phyloP scores from a whole-genome alignment of 2,797 vertebrate species.

The Sebastes cheni region DNA sequence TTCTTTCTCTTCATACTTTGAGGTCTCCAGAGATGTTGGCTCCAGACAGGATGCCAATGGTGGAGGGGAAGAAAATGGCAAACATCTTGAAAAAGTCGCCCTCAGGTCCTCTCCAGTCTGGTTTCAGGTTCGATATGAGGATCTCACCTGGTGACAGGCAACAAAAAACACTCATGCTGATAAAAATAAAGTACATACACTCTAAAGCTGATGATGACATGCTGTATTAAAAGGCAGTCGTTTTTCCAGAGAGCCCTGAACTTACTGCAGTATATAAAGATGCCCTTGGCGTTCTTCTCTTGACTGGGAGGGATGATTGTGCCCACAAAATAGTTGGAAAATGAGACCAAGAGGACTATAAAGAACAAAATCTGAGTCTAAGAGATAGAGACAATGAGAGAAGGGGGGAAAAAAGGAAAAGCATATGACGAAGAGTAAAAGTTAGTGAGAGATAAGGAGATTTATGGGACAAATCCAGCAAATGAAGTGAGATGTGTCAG shows the following conservation, averaged over 20 bases:
- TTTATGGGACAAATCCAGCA: accelerated
- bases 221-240: background rate
- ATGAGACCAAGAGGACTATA: constrained; percentile 76
- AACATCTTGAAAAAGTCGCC: constrained; percentile 82
- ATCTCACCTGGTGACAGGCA: constrained; percentile 69
- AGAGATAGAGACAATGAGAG: background rate
- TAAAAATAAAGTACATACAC: background rate
- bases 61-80: constrained; percentile 85
- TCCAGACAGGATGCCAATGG: constrained; percentile 81
- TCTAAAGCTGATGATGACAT: background rate
- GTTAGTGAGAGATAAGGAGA: background rate
- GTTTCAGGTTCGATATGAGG: constrained; percentile 78
- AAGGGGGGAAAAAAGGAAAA: background rate
- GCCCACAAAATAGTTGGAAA: constrained; percentile 80
- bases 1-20: constrained; percentile 62
- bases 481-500: background rate
- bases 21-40: constrained; percentile 84
- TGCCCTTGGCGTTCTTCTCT: constrained; percentile 71
- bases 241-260: background rate
- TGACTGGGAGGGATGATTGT: constrained; percentile 70
- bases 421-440: background rate
- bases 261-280: constrained; percentile 81
- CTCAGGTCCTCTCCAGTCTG: constrained; percentile 60
- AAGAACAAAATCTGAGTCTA: constrained; percentile 83
- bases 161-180: background rate